These are phyloP conservation scores for Julus scanicus DNA, from an alignment of 2,888 invertebrate species.

Conservation along the genomic window DNA sequence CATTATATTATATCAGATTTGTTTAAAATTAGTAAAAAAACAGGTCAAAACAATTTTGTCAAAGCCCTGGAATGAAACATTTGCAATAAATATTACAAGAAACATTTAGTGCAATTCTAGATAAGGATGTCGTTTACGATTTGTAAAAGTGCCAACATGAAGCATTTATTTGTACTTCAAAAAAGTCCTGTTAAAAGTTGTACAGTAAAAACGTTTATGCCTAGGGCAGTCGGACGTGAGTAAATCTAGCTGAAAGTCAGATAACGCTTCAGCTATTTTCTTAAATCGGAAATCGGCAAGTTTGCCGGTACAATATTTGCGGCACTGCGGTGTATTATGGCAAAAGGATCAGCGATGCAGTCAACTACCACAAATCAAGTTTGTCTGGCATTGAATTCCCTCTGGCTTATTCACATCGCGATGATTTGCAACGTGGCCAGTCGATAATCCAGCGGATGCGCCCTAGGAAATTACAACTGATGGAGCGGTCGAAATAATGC, in stretches of 20 bases:
- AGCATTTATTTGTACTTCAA: background rate
- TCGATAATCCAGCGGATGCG: conserved; percentile 17
- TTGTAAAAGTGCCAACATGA: background rate
- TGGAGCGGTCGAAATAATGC: conserved; percentile 20
- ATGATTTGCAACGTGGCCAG: conserved; percentile 43
- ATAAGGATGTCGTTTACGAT: background rate
- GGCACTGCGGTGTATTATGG: background rate
- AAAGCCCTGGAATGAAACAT: no score
- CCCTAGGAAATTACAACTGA: conserved; percentile 34
- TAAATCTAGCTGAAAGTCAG: background rate
- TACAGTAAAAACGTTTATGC: background rate
- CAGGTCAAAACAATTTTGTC: no score
- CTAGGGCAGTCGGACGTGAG: background rate
- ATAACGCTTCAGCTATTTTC: conserved; percentile 24
- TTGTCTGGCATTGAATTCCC: conserved; percentile 31
- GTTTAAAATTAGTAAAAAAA: no score
- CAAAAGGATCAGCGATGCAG: conserved; percentile 37
- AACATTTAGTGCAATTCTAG: background rate
- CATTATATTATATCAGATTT: no score
- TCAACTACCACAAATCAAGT: conserved; percentile 45
- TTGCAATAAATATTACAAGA: no score
- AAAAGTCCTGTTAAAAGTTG: background rate
- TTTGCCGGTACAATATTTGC: conserved; percentile 6
- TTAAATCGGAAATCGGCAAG: conserved; percentile 31
- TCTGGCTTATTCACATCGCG: conserved; percentile 41